Conservation (phyloP, 2,113 vertebrate genomes). For the Drymodes brunneopygia region DNA sequence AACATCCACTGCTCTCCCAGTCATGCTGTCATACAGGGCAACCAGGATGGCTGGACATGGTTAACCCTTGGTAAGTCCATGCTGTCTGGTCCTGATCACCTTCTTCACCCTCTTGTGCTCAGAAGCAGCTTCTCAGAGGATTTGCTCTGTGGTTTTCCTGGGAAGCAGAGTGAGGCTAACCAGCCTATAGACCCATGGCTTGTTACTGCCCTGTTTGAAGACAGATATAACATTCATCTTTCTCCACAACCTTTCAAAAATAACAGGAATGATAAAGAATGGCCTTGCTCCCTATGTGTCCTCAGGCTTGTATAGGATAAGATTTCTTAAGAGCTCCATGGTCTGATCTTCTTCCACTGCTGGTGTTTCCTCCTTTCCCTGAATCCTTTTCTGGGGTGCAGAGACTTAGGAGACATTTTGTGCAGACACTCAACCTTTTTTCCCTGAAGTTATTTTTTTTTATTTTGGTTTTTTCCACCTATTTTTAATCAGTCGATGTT, state of each 20-base stretch:
- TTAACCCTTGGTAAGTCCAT: background rate
- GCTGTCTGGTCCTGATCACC: background rate
- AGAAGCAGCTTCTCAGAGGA: background rate
- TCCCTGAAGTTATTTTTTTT: background rate
- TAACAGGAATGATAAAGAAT: background rate
- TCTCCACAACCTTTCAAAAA: background rate
- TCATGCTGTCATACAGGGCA: background rate
- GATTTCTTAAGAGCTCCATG: background rate
- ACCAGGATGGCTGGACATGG: background rate
- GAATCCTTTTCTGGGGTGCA: background rate
- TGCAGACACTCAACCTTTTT: background rate
- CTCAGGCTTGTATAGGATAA: background rate
- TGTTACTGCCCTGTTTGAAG: background rate
- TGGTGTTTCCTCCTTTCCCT: background rate
- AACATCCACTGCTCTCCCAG: background rate
- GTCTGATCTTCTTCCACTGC: background rate
- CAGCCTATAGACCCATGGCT: background rate
- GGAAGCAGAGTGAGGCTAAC: background rate
- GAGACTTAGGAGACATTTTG: background rate
- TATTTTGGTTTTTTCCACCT: background rate
- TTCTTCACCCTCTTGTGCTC: background rate
- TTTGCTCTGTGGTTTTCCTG: background rate
- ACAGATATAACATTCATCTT: background rate
- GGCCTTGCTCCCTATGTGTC: background rate
- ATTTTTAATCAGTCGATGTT: background rate